A percentile compares a stretch with the other conserved stretches of the same genome.
Evolutionary conservation across 2,113 vertebrate species (phyloP).

Genomic region (Agelaius tricolor): DNA sequence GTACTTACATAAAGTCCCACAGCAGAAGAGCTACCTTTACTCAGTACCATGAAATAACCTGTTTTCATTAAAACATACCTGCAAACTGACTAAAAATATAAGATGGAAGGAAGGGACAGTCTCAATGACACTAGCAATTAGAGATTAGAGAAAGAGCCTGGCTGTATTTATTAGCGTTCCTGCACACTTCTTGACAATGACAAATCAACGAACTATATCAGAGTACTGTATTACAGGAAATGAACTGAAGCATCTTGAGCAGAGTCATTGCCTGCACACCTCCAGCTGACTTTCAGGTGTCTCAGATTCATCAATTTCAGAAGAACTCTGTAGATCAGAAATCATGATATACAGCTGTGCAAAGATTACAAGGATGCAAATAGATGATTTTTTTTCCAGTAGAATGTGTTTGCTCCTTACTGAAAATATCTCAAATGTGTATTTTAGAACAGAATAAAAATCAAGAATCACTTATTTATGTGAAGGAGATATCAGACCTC

Average conservation of each 20-base stretch:
- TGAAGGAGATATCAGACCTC: conserved; percentile 13
- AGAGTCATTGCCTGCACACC: background rate
- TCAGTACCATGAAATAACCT: background rate
- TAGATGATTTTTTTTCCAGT: background rate
- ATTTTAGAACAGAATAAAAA: conserved; percentile 51
- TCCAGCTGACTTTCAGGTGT: conserved; percentile 37
- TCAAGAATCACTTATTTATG: conserved; percentile 26
- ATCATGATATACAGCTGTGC: conserved; percentile 22
- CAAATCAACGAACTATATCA: conserved; percentile 5
- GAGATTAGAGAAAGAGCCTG: background rate
- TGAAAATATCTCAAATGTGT: conserved; percentile 59
- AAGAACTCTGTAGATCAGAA: conserved; percentile 21
- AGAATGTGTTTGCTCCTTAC: conserved; percentile 25
- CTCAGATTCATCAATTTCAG: conserved; percentile 35
- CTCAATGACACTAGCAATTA: background rate
- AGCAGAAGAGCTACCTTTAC: background rate
- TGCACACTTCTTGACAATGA: background rate
- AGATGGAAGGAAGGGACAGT: background rate
- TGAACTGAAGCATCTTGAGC: background rate
- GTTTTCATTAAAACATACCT: background rate
- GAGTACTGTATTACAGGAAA: conserved; percentile 15
- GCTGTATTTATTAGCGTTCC: background rate
- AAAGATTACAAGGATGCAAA: conserved; percentile 41
- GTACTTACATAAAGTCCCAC: background rate
- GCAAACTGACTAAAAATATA: background rate